Base-by-base conservation (phyloP, 2,888 invertebrate genomes). In the Spilarctia lutea region DNA sequence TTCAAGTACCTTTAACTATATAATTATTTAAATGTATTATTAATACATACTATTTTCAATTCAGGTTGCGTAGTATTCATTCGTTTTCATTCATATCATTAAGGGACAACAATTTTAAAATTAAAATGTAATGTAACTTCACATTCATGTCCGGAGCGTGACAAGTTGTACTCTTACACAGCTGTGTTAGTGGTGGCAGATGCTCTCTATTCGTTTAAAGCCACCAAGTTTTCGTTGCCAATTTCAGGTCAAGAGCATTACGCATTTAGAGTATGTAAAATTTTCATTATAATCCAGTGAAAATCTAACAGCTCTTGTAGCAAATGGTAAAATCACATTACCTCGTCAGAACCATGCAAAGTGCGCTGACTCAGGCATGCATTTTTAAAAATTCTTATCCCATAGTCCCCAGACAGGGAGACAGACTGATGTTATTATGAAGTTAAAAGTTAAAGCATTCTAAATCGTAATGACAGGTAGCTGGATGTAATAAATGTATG, bases 341-440 rank as follows among this genome's bases (percentile, higher is more conserved):
- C 65, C 75, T 73, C 13, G 35, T 66, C 67, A 48, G 60, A 16
- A 48, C 71, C 39, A 24, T 68, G 65, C 66, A 76, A 74, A 80
- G 78, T 80, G 78, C 81, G 73, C 75, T 66, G 71, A 63, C 60
- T 69, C 67, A 45, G 60, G 70, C 68, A 65, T 76, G 75, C 35
- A 76, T 78, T 77, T 81, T 76, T 70, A 74, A 72, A 72, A 72
- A 65, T 74, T 67, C 68, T 70, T 60, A 72, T 75, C 76, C 73
- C 73, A 74, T 56, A 68, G n/a, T 18, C 20, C 27, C n/a, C 35
- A 35, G 8, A 42, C 27, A n/a, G 30, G 16, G n/a, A 20, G 24
- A 30, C 16, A 45, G 11, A 24, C 35, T 30, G 13, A 18, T 24
- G 13, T 33, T 16, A 69, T 30, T 27, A 20, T 3, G 3, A 30